phyloP scores from a whole-genome alignment of 2,113 vertebrate genomes.

The Sardina pilchardus region DNA sequence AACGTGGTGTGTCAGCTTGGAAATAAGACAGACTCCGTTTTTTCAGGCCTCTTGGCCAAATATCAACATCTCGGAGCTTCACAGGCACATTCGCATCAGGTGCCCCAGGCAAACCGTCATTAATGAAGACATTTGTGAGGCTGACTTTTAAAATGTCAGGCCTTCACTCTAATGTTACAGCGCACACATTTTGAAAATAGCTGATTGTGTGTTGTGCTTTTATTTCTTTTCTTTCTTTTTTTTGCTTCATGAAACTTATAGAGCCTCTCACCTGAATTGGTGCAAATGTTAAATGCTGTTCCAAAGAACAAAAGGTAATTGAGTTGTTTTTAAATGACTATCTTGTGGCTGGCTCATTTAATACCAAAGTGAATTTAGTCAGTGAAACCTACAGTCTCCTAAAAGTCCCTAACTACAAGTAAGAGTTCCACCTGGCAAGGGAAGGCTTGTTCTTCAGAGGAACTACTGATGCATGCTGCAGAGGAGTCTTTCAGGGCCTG shows the following conservation, averaged over 20 bases:
- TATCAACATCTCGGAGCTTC: conserved; percentile 70
- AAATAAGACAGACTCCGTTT: conserved; percentile 71
- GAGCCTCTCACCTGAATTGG: not conserved
- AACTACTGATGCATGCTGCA: not conserved
- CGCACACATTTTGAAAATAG: not conserved
- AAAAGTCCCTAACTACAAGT: no score
- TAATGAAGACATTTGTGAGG: conserved; percentile 55
- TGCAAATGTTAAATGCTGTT: not conserved
- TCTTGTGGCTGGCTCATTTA: not conserved
- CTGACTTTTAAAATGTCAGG: conserved; percentile 21
- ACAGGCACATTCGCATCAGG: conserved; percentile 67
- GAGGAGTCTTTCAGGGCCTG: not conserved
- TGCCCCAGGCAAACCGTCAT: conserved; percentile 57
- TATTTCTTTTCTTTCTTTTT: not conserved
- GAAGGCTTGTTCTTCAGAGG: not conserved
- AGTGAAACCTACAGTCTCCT: not conserved
- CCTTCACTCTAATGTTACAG: not conserved
- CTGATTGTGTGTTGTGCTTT: not conserved
- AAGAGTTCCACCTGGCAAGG: no score
- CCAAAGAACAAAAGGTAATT: not conserved
- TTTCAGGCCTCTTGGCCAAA: conserved; percentile 58
- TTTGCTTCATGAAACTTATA: not conserved
- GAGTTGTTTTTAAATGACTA: not conserved
- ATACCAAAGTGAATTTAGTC: not conserved
- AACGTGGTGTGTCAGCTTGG: conserved; percentile 80